Evolutionary conservation across 2,888 invertebrate species (phyloP), one percentile per base, ranked within the genome.

Genomic region (Platycnemis pennipes): DNA sequence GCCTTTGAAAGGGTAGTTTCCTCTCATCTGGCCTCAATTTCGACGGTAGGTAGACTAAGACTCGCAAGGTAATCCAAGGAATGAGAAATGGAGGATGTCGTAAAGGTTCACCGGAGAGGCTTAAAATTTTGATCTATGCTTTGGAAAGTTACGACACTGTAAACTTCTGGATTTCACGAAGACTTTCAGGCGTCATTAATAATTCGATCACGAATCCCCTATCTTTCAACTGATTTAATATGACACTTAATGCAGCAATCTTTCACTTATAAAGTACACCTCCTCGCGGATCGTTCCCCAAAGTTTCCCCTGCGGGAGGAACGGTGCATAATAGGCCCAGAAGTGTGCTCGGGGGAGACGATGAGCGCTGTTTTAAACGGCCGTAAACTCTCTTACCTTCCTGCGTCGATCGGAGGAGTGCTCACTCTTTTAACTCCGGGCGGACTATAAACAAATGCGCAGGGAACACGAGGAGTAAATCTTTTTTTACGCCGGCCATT

Each of bases 231-330:
- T 53, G 63, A 91, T 63, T 63, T 56, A 44, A 91, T 44, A n/a
- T 63, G 91, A 44, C 56, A 63, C 63, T 91, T 91, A 56, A 45
- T 44, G 46, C 26, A 46, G 63, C 91, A 56, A 53, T 89, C 89
- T 37, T 89, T 56, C 63, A 63, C 91, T 91, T 63, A 77, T 77
- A 91, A 91, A 91, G 56, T 91, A 91, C 49, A 91, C 91, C 63
- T 44, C n/a, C 91, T 44, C 91, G 22, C 63, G 63, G 63, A 44
- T 91, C 69, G 56, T 91, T 63, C 45, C 37, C 56, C 5, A 26
- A 44, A 91, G 91, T 91, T 63, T 26, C 26, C 77, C n/a, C 63
- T 77, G 13, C 13, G 91, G 63, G 63, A 37, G 49, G 31, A 87
- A 63, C 22, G 91, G 63, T 77, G 37, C 63, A 91, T 91, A 63